A percentile compares a stretch with the other conserved stretches of the same genome.
phyloP scores from a whole-genome alignment of 2,113 vertebrate species.

The Herpailurus yagouaroundi region DNA sequence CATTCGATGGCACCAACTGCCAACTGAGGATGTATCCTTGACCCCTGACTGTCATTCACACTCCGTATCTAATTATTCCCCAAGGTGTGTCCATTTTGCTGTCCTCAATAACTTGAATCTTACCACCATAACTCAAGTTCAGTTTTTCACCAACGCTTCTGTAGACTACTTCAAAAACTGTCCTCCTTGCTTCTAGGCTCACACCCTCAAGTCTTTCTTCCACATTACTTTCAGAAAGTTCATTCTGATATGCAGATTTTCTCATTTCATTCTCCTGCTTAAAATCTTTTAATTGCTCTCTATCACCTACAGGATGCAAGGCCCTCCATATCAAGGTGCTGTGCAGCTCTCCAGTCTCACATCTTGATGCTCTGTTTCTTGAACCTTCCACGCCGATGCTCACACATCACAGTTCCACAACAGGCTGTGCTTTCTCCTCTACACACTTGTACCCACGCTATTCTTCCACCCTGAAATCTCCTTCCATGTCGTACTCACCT shows the following conservation, averaged over 20 bases:
- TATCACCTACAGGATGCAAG: not conserved
- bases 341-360: not conserved
- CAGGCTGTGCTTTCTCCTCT: not conserved
- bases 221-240: not conserved
- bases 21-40: not conserved
- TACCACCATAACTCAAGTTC: not conserved
- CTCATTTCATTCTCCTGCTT: not conserved
- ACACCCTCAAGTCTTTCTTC: not conserved
- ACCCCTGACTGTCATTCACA: not conserved
- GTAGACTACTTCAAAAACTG: not conserved
- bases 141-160: not conserved
- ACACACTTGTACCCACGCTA: accelerated
- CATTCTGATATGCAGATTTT: not conserved
- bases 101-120: not conserved
- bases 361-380: not conserved
- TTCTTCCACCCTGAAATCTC: not conserved
- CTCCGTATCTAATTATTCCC: not conserved
- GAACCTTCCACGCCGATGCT: not conserved
- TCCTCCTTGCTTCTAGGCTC: not conserved
- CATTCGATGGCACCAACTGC: not conserved
- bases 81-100: not conserved
- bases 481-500: not conserved
- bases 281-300: not conserved
- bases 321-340: not conserved
- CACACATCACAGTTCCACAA: not conserved